These are phyloP conservation scores for Caenorhabditis afra DNA, from an alignment of 2,888 invertebrate genomes.

Conservation along the genomic window DNA sequence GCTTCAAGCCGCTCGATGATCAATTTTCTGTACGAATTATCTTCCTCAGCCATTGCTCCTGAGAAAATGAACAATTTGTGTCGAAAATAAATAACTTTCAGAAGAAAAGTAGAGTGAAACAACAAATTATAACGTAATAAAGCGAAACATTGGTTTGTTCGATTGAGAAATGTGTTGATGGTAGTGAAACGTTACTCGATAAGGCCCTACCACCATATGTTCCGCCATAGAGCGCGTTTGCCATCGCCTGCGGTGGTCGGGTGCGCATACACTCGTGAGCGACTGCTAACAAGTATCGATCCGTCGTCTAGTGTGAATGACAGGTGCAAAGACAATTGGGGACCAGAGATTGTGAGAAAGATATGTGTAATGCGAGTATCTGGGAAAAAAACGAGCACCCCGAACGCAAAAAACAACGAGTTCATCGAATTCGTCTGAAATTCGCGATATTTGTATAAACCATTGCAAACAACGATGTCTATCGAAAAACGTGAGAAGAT, in stretches of 20 bases:
- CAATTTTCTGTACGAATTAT: conserved; percentile 21
- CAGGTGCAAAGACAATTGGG: not conserved
- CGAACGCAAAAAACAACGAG: not conserved
- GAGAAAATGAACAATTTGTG: conserved; percentile 1
- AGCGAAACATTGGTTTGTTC: not conserved
- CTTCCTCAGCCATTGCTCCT: conserved; percentile 18
- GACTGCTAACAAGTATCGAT: too few species aligned
- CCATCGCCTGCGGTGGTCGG: not conserved
- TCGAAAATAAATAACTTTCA: not conserved
- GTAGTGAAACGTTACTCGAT: conserved; percentile 4
- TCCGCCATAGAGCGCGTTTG: conserved; percentile 37
- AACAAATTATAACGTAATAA: too few species aligned
- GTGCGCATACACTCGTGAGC: not conserved
- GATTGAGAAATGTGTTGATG: not conserved
- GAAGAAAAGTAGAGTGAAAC: not conserved
- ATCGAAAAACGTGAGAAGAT: not conserved
- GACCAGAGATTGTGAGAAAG: too few species aligned
- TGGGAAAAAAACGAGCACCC: conserved; percentile 1
- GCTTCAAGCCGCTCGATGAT: conserved; percentile 39
- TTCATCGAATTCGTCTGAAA: not conserved
- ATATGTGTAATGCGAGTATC: too few species aligned
- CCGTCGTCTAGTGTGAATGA: not conserved
- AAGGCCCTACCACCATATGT: conserved; percentile 19
- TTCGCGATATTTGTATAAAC: not conserved
- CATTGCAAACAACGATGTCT: not conserved